Evolutionary conservation across 1,140 invertebrate genomes (phyloP).

Genomic region (Chrysomallon squamiferum): DNA sequence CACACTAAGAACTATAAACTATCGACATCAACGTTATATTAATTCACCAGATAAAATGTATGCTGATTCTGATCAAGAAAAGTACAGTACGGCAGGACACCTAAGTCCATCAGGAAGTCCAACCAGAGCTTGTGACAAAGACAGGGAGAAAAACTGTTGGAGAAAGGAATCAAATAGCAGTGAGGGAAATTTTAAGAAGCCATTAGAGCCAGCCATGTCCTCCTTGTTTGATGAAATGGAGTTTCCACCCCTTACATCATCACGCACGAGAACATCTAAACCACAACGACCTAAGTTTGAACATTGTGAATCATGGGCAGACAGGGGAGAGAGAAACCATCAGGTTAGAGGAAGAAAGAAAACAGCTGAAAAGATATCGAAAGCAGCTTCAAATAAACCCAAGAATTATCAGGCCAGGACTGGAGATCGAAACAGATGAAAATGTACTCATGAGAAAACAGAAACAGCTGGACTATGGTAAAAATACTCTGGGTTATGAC

Average conservation of each 20-base stretch:
- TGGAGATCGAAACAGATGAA: constrained; percentile 70
- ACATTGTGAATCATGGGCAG: not conserved
- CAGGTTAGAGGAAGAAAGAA: not conserved
- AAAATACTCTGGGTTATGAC: constrained; percentile 89
- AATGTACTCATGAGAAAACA: constrained; percentile 77
- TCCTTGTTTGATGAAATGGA: too few species aligned
- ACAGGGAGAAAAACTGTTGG: not conserved
- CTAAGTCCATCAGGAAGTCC: constrained; percentile 29
- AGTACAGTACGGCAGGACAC: constrained; percentile 12
- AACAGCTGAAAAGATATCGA: constrained; percentile 3
- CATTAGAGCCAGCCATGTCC: too few species aligned
- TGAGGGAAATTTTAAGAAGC: not conserved
- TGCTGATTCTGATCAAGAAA: not conserved
- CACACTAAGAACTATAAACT: too few species aligned
- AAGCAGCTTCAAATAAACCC: constrained; percentile 1
- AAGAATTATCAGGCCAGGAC: too few species aligned
- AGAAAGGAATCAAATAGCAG: not conserved
- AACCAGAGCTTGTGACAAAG: constrained; percentile 8
- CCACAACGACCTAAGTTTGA: too few species aligned
- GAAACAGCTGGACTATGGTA: constrained; percentile 95
- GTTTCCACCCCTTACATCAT: too few species aligned
- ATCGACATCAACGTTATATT: too few species aligned
- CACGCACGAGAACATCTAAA: too few species aligned
- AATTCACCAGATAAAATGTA: too few species aligned
- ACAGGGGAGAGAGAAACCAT: not conserved